phyloP scores from a whole-genome alignment of 2,888 invertebrate genomes.

The Nephrotoma appendiculata region DNA sequence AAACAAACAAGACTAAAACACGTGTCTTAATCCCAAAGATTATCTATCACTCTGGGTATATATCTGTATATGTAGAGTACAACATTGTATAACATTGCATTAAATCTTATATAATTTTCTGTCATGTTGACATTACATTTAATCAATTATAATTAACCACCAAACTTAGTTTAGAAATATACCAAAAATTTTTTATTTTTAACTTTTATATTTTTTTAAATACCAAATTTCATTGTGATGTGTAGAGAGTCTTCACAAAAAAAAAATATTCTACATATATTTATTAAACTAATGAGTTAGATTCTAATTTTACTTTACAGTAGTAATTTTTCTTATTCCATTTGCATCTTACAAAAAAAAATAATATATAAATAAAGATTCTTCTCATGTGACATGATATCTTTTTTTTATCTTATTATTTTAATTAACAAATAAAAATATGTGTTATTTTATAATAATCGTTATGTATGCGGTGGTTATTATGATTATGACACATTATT shows the following conservation, averaged over 20 bases:
- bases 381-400: not conserved
- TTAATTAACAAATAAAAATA: not conserved
- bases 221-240: not conserved
- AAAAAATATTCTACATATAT: not conserved
- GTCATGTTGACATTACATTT: not conserved
- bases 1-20: not conserved
- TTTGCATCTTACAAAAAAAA: not conserved
- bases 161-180: not conserved
- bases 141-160: not conserved
- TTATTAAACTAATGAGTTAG: not conserved
- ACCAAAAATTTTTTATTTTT: not conserved
- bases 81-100: not conserved
- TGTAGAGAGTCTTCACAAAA: not conserved
- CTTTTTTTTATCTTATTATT: not conserved
- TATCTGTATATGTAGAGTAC: no score
- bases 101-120: not conserved
- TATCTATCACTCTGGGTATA: not conserved
- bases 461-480: not conserved
- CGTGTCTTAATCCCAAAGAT: not conserved
- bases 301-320: not conserved
- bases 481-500: not conserved
- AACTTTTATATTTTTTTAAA: not conserved
- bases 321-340: not conserved
- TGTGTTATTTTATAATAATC: not conserved
- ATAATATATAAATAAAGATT: not conserved